These are phyloP conservation scores for Stylophora pistillata DNA, from an alignment of 64 coral and sea anemone species.

Conservation along the genomic window DNA sequence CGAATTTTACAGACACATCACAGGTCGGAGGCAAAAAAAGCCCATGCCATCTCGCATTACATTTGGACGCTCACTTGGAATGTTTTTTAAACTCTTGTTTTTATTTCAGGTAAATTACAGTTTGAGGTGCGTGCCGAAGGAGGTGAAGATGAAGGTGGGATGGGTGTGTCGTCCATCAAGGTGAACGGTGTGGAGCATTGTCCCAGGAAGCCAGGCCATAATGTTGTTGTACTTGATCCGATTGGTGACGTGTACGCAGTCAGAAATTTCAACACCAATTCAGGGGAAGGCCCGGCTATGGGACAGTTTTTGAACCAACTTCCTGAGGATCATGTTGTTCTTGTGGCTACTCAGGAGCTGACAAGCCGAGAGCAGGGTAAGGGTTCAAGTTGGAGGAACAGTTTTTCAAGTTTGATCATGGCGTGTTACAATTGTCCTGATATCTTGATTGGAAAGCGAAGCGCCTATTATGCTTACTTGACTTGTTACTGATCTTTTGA, in stretches of 20 bases:
- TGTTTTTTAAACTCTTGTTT: not conserved
- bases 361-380: conserved; percentile 53
- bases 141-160: conserved; percentile 94
- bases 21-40: not conserved
- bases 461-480: no score
- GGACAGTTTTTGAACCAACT: conserved; percentile 81
- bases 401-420: no score
- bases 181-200: conserved; percentile 95
- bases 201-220: conserved; percentile 89
- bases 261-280: conserved; percentile 88
- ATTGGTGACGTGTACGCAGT: conserved; percentile 76
- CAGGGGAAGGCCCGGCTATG: conserved; percentile 74
- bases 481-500: no score
- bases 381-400: not conserved
- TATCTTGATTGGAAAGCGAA: no score
- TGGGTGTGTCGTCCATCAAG: conserved; percentile 82
- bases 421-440: no score
- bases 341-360: conserved; percentile 84
- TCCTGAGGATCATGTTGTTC: conserved; percentile 94
- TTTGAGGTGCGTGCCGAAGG: conserved; percentile 92
- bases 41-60: not conserved
- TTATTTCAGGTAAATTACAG: conserved; percentile 79
- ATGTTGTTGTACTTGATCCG: conserved; percentile 94
- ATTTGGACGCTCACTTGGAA: not conserved
- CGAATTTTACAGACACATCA: no score